phyloP scores from a whole-genome alignment of 1,140 invertebrate species.

The Trachymyrmex septentrionalis region DNA sequence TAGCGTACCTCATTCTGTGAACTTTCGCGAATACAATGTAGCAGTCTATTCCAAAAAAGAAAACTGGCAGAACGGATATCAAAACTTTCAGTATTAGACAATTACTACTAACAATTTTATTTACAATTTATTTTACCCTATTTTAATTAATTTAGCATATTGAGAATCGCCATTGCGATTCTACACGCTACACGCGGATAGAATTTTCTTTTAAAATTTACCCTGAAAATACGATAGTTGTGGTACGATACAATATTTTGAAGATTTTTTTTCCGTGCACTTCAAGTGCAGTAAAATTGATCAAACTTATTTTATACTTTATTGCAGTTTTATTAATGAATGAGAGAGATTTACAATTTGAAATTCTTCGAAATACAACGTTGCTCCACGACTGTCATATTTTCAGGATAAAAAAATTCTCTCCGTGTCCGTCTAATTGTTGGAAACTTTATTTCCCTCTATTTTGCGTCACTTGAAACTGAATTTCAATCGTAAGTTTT shows the following conservation, averaged over 20 bases:
- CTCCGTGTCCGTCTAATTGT: neutral
- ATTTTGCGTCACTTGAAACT: neutral
- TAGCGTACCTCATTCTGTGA: neutral
- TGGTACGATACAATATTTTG: too few species aligned
- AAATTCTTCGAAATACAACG: too few species aligned
- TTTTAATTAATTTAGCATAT: neutral
- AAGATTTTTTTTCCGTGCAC: too few species aligned
- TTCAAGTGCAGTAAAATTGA: too few species aligned
- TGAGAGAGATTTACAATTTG: too few species aligned
- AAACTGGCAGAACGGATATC: neutral
- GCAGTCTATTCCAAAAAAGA: neutral
- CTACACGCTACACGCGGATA: neutral
- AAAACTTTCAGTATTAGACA: neutral
- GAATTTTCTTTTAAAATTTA: too few species aligned
- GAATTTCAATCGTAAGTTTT: neutral
- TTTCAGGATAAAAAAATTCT: too few species aligned
- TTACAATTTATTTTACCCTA: neutral
- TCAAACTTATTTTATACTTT: too few species aligned
- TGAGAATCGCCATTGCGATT: neutral
- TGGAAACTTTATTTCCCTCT: neutral
- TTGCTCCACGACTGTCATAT: too few species aligned
- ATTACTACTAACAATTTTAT: neutral
- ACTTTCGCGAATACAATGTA: neutral
- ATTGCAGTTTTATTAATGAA: too few species aligned
- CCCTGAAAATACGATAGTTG: too few species aligned